Percentiles rank a stretch among this genome's conserved stretches.
Evolutionary conservation across 2,797 vertebrate genomes (phyloP).

Genomic region (Simalia tracyae): DNA sequence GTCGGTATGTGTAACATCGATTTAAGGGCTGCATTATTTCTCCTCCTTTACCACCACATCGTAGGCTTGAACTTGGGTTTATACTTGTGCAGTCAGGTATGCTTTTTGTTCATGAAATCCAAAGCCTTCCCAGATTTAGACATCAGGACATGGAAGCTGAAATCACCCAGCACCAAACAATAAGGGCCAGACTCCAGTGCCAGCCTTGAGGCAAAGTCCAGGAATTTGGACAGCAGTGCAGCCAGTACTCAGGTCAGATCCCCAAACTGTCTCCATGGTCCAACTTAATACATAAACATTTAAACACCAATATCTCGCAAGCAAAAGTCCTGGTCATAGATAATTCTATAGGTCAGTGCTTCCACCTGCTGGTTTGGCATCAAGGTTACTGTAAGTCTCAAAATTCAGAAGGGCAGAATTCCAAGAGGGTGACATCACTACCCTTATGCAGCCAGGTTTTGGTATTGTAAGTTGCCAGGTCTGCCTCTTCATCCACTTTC

Average conservation of each 20-base stretch:
- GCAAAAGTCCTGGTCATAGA: neutral
- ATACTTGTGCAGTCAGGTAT: neutral
- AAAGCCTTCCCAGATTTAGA: neutral
- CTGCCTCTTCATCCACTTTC: neutral
- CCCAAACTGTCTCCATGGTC: neutral
- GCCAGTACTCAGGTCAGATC: neutral
- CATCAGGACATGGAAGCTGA: neutral
- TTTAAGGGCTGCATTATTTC: neutral
- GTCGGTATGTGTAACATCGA: neutral
- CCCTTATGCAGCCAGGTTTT: neutral
- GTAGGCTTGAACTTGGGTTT: neutral
- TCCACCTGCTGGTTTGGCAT: neutral
- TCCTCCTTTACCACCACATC: neutral
- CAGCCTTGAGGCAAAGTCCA: too few relatives aligned
- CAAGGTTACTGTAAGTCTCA: neutral
- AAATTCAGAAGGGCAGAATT: neutral
- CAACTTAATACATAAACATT: neutral
- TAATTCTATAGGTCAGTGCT: neutral
- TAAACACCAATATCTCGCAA: neutral
- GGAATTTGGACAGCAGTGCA: too few relatives aligned
- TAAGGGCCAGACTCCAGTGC: neutral
- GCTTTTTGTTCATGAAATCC: neutral
- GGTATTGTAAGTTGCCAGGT: neutral
- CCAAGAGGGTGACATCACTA: neutral
- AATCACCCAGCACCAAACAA: neutral